These are phyloP conservation scores for Bombylius discolor DNA, from an alignment of 2,888 invertebrate species.

Conservation along the genomic window DNA sequence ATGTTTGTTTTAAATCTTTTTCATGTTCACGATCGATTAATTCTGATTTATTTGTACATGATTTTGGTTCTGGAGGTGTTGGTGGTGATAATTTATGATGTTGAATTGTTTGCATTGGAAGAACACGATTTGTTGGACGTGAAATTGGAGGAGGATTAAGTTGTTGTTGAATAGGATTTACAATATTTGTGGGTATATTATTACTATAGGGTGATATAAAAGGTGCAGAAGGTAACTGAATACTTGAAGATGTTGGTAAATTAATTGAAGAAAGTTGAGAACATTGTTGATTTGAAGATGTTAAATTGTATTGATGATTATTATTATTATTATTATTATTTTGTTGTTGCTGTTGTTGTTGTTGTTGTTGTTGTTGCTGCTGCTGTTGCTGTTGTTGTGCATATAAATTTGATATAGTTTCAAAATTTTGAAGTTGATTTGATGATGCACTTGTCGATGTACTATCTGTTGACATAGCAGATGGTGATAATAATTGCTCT, in stretches of 20 bases:
- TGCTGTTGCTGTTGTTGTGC: slow-evolving; percentile 3
- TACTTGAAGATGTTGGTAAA: slow-evolving; percentile 29
- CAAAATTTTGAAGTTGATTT: too few species aligned
- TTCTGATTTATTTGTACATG: slow-evolving; percentile 26
- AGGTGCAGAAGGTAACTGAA: slow-evolving; percentile 46
- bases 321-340: not conserved
- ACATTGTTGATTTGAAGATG: slow-evolving; percentile 1
- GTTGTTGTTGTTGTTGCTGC: slow-evolving; percentile 1
- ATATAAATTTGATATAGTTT: not conserved
- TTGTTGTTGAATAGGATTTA: slow-evolving; percentile 51
- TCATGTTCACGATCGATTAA: slow-evolving; percentile 33
- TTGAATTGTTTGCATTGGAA: slow-evolving; percentile 60
- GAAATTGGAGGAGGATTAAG: slow-evolving; percentile 24
- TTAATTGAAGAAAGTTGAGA: slow-evolving; percentile 3
- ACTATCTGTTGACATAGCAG: too few species aligned
- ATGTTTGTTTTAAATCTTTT: slow-evolving; percentile 6
- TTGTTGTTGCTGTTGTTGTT: not conserved
- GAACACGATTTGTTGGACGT: slow-evolving; percentile 64
- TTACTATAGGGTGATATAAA: slow-evolving; percentile 43
- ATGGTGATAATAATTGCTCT: not conserved
- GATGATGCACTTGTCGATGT: too few species aligned
- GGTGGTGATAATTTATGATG: slow-evolving; percentile 36
- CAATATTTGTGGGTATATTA: slow-evolving; percentile 56
- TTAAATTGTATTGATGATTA: slow-evolving; percentile 3
- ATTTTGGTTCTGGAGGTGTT: slow-evolving; percentile 19